Conservation (phyloP, 2,113 vertebrate genomes). For the Etheostoma spectabile region DNA sequence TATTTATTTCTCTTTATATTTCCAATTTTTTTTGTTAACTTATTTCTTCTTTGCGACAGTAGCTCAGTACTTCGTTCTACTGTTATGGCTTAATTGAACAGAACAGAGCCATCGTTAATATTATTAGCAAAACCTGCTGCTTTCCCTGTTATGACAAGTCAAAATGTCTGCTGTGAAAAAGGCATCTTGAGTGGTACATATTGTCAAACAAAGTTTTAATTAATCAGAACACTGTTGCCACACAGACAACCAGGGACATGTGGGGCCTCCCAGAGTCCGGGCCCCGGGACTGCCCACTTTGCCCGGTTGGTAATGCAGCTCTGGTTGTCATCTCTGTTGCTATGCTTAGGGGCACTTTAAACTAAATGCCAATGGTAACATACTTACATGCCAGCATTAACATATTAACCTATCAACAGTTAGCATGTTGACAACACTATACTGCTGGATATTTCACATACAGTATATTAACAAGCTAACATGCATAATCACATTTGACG, state of each 20-base stretch:
- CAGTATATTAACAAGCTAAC: too few relatives aligned
- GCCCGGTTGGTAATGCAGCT: background rate
- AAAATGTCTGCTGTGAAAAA: background rate
- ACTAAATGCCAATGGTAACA: background rate
- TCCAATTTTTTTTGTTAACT: too few relatives aligned
- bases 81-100: background rate
- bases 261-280: background rate
- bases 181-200: background rate
- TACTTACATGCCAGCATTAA: too few relatives aligned
- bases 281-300: background rate
- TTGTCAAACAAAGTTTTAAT: background rate
- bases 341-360: background rate
- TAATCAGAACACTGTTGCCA: background rate
- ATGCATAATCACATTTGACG: too few relatives aligned
- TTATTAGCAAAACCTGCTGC: too few relatives aligned
- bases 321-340: background rate
- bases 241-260: background rate
- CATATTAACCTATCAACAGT: background rate
- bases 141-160: too few relatives aligned
- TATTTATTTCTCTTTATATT: too few relatives aligned
- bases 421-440: background rate
- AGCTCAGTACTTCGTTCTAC: background rate
- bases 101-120: too few relatives aligned
- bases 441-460: too few relatives aligned
- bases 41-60: too few relatives aligned